Evolutionary conservation across 1,140 invertebrate species (phyloP), one percentile per base, ranked within the genome.

Genomic region (Drosophila mojavensis): DNA sequence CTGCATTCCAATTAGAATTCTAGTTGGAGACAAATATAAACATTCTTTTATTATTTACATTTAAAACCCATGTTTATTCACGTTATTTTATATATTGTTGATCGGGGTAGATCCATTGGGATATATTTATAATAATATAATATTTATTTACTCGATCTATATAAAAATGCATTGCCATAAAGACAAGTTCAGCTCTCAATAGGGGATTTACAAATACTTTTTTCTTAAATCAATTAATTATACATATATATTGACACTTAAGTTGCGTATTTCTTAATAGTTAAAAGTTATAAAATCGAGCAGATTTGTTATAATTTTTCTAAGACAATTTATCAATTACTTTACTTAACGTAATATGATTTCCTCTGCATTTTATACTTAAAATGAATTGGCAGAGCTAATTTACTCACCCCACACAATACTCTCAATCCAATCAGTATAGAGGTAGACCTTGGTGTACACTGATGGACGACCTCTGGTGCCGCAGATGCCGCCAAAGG

Each of bases 381-480:
- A 50, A 50, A 0, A 53, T 5, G 13, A n/a, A 53, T 33, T 33
- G 2, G 15, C 43, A 17, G 43, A 47, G 4, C 5, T 4, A 6
- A 36, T 15, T 66, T 7, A 79, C 36, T 65, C 56, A 4, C 72
- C 72, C 92, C 92, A 92, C 20, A 92, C 91, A 69, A 91, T 85
- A 6, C 58, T 75, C 74, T 92, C 91, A 10, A 92, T 91, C 86
- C 91, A 92, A 28, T 85, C 70, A 1, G 82, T 75, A 59, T 86
- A 92, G 4, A 81, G 53, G 53, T 81, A 65, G 3, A 92, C 73
- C 36, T 84, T 82, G 3, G 90, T 91, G 43, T 91, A 92, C 41
- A 91, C 78, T 36, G 85, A 86, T 15, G 91, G 89, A 17, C 20
- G 48, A 80, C 17, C 5, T 73, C 28, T 75, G 10, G 53, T 58